phyloP scores from a whole-genome alignment of 2,888 invertebrate species.

The Pyrocoelia pectoralis region DNA sequence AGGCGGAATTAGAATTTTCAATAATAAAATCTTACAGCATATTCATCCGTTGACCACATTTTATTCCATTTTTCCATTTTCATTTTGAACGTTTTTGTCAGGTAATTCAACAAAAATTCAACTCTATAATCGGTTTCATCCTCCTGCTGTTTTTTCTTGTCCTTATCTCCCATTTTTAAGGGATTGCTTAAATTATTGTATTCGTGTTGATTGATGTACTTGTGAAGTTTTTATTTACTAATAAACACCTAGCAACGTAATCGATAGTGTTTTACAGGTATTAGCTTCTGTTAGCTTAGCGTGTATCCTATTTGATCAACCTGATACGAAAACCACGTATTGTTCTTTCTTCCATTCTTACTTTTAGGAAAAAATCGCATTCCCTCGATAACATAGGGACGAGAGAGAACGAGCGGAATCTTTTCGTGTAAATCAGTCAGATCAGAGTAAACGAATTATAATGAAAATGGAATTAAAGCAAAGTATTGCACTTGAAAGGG shows the following conservation, averaged over 20 bases:
- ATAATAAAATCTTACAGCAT: slow-evolving; percentile 59
- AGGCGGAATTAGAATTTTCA: slow-evolving; percentile 11
- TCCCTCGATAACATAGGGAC: too few species aligned
- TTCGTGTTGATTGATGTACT: slow-evolving; percentile 25
- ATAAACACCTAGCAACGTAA: slow-evolving; percentile 49
- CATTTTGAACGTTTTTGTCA: slow-evolving; percentile 76
- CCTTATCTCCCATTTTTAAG: slow-evolving; percentile 39
- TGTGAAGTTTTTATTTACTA: slow-evolving; percentile 42
- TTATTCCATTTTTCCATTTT: slow-evolving; percentile 90
- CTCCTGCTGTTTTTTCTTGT: slow-evolving; percentile 42
- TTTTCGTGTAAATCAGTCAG: too few species aligned
- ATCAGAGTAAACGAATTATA: too few species aligned
- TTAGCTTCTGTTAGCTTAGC: too few species aligned
- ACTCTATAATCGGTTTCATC: slow-evolving; percentile 71
- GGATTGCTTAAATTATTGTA: slow-evolving; percentile 11
- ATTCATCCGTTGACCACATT: slow-evolving; percentile 77
- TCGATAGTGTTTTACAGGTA: slow-evolving; percentile 27
- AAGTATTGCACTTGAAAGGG: too few species aligned
- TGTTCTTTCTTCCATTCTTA: too few species aligned
- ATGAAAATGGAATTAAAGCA: too few species aligned
- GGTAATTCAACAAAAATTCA: slow-evolving; percentile 80
- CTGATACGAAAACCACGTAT: too few species aligned
- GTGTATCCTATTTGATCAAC: too few species aligned
- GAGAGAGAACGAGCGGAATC: too few species aligned
- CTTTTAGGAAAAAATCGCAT: too few species aligned